Percentiles rank a stretch among this genome's conserved stretches.
Evolutionary conservation across 2,888 invertebrate genomes (phyloP).

Genomic region (Dicyrtoma fusca): DNA sequence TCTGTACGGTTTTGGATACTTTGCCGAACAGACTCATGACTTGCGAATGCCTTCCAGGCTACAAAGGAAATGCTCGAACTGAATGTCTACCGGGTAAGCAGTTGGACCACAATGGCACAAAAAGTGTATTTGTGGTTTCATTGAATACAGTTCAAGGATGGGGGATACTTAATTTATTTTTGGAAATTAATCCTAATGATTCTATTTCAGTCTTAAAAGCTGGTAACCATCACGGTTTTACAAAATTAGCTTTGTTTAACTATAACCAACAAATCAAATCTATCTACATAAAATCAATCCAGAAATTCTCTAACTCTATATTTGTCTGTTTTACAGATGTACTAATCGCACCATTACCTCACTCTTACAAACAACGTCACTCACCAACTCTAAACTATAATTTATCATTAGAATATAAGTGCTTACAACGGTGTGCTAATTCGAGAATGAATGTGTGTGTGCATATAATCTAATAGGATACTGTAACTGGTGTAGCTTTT

Average conservation of each 20-base stretch:
- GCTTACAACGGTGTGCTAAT: constrained; percentile 29
- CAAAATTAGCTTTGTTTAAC: too few species aligned
- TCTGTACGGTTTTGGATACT: constrained; percentile 82
- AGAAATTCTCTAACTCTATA: neutral
- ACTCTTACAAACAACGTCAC: constrained; percentile 31
- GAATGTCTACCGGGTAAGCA: constrained; percentile 77
- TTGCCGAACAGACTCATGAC: constrained; percentile 85
- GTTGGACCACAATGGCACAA: neutral
- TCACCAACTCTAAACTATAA: constrained; percentile 15
- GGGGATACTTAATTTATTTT: neutral
- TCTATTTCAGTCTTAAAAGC: too few species aligned
- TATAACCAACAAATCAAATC: too few species aligned
- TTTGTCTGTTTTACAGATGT: constrained; percentile 35
- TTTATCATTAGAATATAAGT: neutral
- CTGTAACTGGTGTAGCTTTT: neutral
- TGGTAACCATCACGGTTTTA: too few species aligned
- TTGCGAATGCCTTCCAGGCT: constrained; percentile 81
- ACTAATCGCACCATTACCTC: constrained; percentile 31
- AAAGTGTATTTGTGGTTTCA: too few species aligned
- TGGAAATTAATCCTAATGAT: too few species aligned
- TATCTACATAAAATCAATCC: too few species aligned
- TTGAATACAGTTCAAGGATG: too few species aligned
- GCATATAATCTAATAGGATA: constrained; percentile 16
- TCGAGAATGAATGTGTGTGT: constrained; percentile 40
- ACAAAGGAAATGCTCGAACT: constrained; percentile 81